Evolutionary conservation across 2,888 invertebrate species (phyloP), one percentile per base, ranked within the genome.

Genomic region (Lamellibrachia satsuma): DNA sequence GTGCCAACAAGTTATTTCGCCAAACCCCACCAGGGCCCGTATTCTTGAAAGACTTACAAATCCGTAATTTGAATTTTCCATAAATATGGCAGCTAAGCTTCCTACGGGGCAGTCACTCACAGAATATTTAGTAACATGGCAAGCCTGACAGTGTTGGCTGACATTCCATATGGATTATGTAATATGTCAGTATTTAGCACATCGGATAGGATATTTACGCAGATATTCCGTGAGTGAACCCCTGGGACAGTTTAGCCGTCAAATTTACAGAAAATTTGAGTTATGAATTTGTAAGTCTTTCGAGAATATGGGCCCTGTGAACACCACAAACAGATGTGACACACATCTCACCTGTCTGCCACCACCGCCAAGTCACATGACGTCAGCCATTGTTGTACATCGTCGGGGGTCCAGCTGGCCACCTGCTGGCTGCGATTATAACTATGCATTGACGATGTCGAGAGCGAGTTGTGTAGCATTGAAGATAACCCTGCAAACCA

Each of bases 371-470:
- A 92, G 22, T 93, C 91, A 39, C 92, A 57, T 52, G 92, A 90
- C 3, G 90, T 90, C 52, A 93, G 92, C 93, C 93, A 94, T 51
- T 91, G 27, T 27, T 52, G 52, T 15, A 94, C 93, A 51, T 93
- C 93, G 8, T 90, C 90, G 8, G 7, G 52, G 22, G 57, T 91
- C 93, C 93, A 93, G 39, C 91, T 91, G 57, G 91, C 57, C 51
- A 92, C 60, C 39, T 60, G 91, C 51, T 51, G 91, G 51, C 27
- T 75, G 7, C 90, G 91, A 3, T 75, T 55, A 52, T 93, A 93
- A 52, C 92, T 92, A 92, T 93, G 93, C 91, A 93, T 91, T n/a
- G 93, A 93, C 22, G 91, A 92, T 4, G 93, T 92, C 90, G 93
- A 93, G 51, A 91, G 75, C 15, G 92, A 92, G 60, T 55, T 92